phyloP scores from a whole-genome alignment of 2,888 invertebrate genomes.

The Cerceris ruficornis region DNA sequence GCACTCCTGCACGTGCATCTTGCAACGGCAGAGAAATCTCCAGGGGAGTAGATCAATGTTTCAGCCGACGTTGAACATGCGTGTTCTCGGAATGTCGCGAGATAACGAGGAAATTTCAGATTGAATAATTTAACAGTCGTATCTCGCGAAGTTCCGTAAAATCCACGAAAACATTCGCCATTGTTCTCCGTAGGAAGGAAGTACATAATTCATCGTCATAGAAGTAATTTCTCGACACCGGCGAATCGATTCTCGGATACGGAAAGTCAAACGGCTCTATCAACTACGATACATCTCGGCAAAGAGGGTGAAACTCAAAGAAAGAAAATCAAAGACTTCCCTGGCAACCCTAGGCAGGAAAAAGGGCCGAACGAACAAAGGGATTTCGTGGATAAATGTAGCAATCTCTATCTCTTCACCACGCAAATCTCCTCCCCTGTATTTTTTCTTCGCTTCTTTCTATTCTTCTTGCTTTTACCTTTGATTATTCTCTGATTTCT shows the following conservation, averaged over 20 bases:
- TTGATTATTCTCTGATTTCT: neutral
- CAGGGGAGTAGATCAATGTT: too few species aligned
- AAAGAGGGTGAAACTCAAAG: neutral
- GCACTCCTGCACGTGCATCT: too few species aligned
- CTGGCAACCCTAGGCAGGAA: neutral
- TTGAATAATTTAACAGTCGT: too few species aligned
- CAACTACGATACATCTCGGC: conserved; percentile 9
- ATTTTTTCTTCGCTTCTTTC: conserved; percentile 1
- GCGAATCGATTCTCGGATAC: neutral
- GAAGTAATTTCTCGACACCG: neutral
- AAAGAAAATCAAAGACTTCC: conserved; percentile 14
- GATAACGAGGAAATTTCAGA: neutral
- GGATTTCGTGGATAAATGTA: conserved; percentile 49
- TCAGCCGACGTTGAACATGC: too few species aligned
- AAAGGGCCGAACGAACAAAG: conserved; percentile 30
- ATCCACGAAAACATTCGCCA: neutral
- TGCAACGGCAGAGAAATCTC: too few species aligned
- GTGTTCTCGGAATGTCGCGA: too few species aligned
- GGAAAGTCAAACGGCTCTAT: conserved; percentile 2
- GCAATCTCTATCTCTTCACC: conserved; percentile 33
- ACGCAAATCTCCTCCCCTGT: conserved; percentile 24
- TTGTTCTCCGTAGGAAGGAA: neutral
- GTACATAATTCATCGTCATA: neutral
- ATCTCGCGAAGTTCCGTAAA: too few species aligned
- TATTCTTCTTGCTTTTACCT: neutral